Conservation (phyloP, 1,140 invertebrate genomes). For the Harpegnathos saltator region DNA sequence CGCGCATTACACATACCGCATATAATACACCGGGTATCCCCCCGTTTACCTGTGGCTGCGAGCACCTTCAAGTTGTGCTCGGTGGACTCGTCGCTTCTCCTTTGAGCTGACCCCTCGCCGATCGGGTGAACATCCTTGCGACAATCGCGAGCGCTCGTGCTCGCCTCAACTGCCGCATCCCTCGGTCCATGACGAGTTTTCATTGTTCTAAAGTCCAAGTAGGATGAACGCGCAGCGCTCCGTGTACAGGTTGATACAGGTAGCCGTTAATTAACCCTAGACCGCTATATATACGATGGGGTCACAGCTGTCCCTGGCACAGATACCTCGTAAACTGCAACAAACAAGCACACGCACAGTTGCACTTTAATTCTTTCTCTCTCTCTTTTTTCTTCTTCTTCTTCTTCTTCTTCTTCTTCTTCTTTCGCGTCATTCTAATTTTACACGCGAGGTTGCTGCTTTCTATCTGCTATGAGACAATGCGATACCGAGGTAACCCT, state of each 20-base stretch:
- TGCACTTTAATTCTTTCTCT: background rate
- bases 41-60: background rate
- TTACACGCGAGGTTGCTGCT: background rate
- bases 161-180: background rate
- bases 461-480: background rate
- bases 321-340: background rate
- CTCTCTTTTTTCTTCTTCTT: too few species aligned
- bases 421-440: background rate
- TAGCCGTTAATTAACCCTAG: conserved; percentile 29
- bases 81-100: background rate
- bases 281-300: background rate
- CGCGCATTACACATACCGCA: background rate
- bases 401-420: too few species aligned
- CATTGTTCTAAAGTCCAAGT: background rate
- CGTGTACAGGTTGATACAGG: background rate
- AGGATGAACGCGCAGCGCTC: background rate
- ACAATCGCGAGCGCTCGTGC: background rate
- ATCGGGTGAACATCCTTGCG: background rate
- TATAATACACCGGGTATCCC: background rate
- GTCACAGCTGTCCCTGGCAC: background rate
- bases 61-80: background rate
- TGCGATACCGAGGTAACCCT: background rate
- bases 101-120: background rate
- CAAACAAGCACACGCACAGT: too few species aligned
- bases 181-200: background rate